Evolutionary conservation across 2,113 vertebrate species (phyloP), one percentile per base, ranked within the genome.

Genomic region (Pica pica): DNA sequence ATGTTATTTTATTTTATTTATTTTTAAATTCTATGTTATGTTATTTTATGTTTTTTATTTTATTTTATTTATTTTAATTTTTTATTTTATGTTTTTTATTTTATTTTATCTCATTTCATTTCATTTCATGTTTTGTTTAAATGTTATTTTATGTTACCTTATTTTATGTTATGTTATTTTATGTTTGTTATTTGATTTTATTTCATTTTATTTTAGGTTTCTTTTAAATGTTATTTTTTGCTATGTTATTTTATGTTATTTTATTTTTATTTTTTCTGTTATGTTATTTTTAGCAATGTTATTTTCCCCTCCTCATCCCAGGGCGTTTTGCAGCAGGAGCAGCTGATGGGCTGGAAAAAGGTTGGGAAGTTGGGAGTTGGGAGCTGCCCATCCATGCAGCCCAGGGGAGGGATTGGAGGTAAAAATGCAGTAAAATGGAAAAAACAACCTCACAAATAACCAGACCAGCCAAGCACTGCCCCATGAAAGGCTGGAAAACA

Each of bases 261-360:
- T 46, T 41, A 11, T 35, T 42, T 82, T 44, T 13, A 88, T 41
- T 41, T 13, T 41, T 41, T 41, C 39, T 41, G 39, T 41, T 41
- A 41, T 41, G 71, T 82, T 63, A 23, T 68, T 85, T 94, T 93
- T 86, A 90, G 71, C 64, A 9, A 1, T 11, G 39, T 83, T 46
- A 13, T 90, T 86, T 94, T 39, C 80, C 69, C 31, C n/a, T 69
- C 76, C 53, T 67, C 52, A 6, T 74, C 75, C 23, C 26, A 59
- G 57, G 31, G 12, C 3, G 41, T 79, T 69, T 74, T 47, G 68
- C 60, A 67, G 83, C n/a, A 69, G 57, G 50, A 94, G 88, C 88
- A 88, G 89, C 79, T 77, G 85, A 86, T 88, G 86, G 80, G 30
- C 76, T 83, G 93, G 93, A 93, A 96, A 92, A 35, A 27, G 39